A percentile compares a stretch with the other conserved stretches of the same genome.
Evolutionary conservation across 2,888 invertebrate genomes (phyloP).

Genomic region (Seira ritae): DNA sequence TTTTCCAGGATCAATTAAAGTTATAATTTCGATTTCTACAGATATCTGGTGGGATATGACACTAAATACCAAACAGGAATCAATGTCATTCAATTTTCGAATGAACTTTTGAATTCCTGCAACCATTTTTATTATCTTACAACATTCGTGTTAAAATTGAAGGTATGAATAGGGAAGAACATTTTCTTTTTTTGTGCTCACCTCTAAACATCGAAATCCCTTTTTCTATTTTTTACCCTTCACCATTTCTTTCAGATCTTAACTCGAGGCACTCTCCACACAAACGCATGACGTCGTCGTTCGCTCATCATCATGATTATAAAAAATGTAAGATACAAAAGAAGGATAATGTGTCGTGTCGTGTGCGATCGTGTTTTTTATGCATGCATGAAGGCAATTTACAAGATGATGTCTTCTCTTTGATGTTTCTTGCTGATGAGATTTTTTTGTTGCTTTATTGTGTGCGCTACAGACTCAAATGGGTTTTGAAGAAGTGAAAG

Average conservation of each 20-base stretch:
- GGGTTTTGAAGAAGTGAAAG: slow-evolving; percentile 4
- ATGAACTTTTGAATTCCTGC: too few relatives aligned
- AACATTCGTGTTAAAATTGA: too few relatives aligned
- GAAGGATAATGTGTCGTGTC: slow-evolving; percentile 11
- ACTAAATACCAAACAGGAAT: too few relatives aligned
- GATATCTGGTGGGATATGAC: too few relatives aligned
- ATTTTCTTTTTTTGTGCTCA: neutral
- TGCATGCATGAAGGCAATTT: slow-evolving; percentile 7
- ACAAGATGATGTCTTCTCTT: slow-evolving; percentile 11
- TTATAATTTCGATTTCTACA: too few relatives aligned
- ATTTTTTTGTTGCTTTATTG: neutral
- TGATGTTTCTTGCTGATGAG: neutral
- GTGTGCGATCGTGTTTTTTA: slow-evolving; percentile 9
- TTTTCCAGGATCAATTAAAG: too few relatives aligned
- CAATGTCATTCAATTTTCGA: too few relatives aligned
- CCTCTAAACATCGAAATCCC: neutral
- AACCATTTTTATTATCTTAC: too few relatives aligned
- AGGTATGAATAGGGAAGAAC: too few relatives aligned
- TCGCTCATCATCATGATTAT: slow-evolving; percentile 11
- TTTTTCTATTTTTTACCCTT: slow-evolving; percentile 3
- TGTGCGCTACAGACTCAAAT: neutral
- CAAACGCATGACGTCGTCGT: slow-evolving; percentile 7
- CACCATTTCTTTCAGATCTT: slow-evolving; percentile 7
- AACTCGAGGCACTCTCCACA: slow-evolving; percentile 11
- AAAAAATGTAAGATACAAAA: slow-evolving; percentile 11